phyloP scores from a whole-genome alignment of 2,797 vertebrate genomes.

The Steatocranus sp. region DNA sequence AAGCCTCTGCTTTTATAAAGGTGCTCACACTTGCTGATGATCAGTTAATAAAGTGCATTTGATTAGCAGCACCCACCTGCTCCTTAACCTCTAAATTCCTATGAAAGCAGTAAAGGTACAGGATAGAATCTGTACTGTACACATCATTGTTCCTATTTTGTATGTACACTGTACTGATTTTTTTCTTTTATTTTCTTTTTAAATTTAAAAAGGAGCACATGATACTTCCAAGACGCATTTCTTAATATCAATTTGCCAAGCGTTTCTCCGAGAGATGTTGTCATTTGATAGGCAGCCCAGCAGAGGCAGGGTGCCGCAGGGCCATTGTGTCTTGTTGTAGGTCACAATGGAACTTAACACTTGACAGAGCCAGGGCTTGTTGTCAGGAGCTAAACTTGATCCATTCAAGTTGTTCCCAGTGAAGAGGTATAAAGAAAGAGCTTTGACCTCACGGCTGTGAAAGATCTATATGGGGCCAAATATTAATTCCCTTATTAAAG shows the following conservation, averaged over 20 bases:
- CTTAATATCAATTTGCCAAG: slow-evolving; percentile 43
- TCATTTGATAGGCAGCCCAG: slow-evolving; percentile 53
- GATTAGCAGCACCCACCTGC: background rate
- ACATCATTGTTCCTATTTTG: background rate
- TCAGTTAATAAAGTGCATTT: background rate
- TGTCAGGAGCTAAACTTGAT: slow-evolving; percentile 80
- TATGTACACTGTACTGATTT: background rate
- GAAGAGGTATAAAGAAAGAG: slow-evolving; percentile 66
- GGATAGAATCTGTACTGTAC: background rate
- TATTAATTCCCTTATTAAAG: slow-evolving; percentile 26
- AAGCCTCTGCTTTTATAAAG: background rate
- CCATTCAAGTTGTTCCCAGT: slow-evolving; percentile 69
- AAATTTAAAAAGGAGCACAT: background rate
- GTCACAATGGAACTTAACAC: slow-evolving; percentile 82
- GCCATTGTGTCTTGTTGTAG: slow-evolving; percentile 72
- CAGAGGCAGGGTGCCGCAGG: slow-evolving; percentile 48
- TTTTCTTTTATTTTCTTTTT: too few species aligned
- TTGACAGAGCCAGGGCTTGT: slow-evolving; percentile 73
- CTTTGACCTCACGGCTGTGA: slow-evolving; percentile 59
- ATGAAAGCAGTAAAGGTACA: background rate
- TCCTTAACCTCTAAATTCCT: background rate
- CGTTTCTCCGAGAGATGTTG: slow-evolving; percentile 26
- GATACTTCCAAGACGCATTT: background rate
- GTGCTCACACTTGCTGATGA: background rate
- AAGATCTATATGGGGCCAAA: slow-evolving; percentile 32